Percentiles rank a stretch among this genome's conserved stretches.
These are phyloP conservation scores for Chionomys nivalis DNA, from an alignment of 2,113 vertebrate genomes.

Conservation along the genomic window DNA sequence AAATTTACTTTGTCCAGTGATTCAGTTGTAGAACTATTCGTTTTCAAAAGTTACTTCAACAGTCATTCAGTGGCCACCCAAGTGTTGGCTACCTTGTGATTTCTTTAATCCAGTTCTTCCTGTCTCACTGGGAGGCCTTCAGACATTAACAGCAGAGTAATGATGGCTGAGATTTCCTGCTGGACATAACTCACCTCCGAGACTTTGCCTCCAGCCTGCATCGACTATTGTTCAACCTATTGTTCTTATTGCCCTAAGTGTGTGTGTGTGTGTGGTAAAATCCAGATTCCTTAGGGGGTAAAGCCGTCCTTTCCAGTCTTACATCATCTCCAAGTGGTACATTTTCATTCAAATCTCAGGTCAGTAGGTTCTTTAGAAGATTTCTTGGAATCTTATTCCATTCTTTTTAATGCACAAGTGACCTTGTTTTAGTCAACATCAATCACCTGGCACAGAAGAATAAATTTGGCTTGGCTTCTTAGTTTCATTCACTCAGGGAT, in stretches of 20 bases:
- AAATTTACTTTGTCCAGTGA: conserved; percentile 2
- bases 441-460: background rate
- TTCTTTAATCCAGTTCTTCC: background rate
- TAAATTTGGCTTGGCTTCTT: background rate
- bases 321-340: background rate
- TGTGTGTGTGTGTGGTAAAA: background rate
- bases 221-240: background rate
- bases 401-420: background rate
- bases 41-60: background rate
- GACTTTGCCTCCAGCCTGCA: background rate
- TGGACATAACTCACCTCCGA: background rate
- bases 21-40: background rate
- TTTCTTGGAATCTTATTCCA: background rate
- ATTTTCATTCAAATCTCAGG: conserved; percentile 33
- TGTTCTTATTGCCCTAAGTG: background rate
- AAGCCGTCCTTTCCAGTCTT: conserved; percentile 3
- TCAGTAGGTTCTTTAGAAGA: background rate
- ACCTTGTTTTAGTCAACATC: background rate
- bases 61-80: background rate
- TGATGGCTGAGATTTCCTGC: conserved; percentile 16
- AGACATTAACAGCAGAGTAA: background rate
- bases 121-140: background rate
- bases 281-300: background rate
- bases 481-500: background rate
- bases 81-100: background rate